phyloP scores from a whole-genome alignment of 2,113 vertebrate genomes.

The Tapirus terrestris region DNA sequence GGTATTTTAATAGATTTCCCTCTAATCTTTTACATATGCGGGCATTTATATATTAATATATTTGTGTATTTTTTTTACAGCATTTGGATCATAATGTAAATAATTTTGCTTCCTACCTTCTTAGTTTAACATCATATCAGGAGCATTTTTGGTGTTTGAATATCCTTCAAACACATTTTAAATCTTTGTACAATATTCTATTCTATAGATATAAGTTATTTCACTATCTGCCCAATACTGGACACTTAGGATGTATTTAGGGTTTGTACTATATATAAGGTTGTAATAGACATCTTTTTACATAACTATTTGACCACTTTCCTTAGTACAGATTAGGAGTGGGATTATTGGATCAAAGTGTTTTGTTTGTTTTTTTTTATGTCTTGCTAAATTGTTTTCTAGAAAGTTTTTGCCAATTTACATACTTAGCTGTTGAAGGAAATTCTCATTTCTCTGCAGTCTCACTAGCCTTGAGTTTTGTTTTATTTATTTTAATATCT shows the following conservation, averaged over 20 bases:
- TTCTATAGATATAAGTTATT: not conserved
- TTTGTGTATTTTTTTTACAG: not conserved
- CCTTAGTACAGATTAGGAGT: not conserved
- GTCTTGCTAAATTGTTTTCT: not conserved
- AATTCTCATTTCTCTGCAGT: not conserved
- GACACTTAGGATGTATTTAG: not conserved
- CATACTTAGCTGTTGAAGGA: not conserved
- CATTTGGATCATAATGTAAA: not conserved
- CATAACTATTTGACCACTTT: not conserved
- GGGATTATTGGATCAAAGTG: not conserved
- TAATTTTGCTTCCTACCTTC: not conserved
- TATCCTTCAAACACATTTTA: not conserved
- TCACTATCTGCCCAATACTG: not conserved
- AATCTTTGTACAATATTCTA: not conserved
- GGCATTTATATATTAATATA: not conserved
- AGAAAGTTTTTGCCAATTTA: not conserved
- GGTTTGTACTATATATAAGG: not conserved
- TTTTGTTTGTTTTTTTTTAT: not conserved
- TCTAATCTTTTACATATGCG: not conserved
- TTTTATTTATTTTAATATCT: constrained; percentile 15
- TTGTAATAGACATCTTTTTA: not conserved
- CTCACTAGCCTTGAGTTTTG: not conserved
- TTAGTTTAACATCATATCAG: not conserved
- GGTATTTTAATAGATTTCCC: not conserved
- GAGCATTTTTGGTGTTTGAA: not conserved